Conservation (phyloP, 2,888 invertebrate genomes). For the Leptodirus hochenwartii region DNA sequence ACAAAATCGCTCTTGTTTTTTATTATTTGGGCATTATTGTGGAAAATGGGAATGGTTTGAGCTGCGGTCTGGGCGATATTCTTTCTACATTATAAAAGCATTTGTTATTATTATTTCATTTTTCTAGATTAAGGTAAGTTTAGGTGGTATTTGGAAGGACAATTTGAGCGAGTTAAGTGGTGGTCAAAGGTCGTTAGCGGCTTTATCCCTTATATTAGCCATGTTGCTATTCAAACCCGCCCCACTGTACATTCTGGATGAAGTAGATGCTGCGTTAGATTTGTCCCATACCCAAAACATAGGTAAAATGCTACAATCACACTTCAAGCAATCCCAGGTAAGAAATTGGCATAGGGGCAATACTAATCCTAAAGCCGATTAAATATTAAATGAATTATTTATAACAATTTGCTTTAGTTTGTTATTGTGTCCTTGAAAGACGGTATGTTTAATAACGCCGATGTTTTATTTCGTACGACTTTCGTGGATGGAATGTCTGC, state of each 20-base stretch:
- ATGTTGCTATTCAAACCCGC: conserved; percentile 96
- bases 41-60: no score
- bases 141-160: conserved; percentile 92
- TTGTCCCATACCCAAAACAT: conserved; percentile 98
- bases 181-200: conserved; percentile 90
- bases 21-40: no score
- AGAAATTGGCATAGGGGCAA: no score
- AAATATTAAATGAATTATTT: neutral
- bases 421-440: conserved; percentile 96
- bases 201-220: conserved; percentile 86
- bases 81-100: conserved; percentile 7
- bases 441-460: conserved; percentile 99
- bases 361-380: conserved; percentile 1
- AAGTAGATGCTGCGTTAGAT: conserved; percentile 97
- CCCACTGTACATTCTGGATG: conserved; percentile 95
- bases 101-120: conserved; percentile 4
- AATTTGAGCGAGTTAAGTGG: conserved; percentile 90
- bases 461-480: conserved; percentile 85
- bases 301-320: conserved; percentile 79
- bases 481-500: conserved; percentile 92
- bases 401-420: conserved; percentile 42
- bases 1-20: neutral
- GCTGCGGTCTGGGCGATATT: no score
- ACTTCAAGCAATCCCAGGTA: conserved; percentile 78
- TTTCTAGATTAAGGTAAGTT: conserved; percentile 59